A percentile compares a stretch with the other conserved stretches of the same genome.
These are phyloP conservation scores for Condylostylus longicornis DNA, from an alignment of 1,140 invertebrate genomes.

Conservation along the genomic window DNA sequence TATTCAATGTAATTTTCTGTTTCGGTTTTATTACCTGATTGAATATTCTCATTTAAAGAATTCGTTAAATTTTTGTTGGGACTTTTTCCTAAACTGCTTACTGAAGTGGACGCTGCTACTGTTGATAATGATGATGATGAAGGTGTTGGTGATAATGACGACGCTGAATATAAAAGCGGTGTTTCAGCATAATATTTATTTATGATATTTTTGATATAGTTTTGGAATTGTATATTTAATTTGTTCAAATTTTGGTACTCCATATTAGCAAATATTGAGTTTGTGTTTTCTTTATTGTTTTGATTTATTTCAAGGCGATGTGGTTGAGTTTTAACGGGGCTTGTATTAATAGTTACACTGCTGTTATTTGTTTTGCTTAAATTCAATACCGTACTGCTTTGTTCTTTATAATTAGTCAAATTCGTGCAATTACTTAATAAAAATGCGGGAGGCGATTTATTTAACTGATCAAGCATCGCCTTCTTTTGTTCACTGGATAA, in stretches of 20 bases:
- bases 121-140: slow-evolving; percentile 6
- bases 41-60: too few species aligned
- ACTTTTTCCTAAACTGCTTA: background rate
- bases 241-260: slow-evolving; percentile 31
- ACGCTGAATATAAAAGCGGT: slow-evolving; percentile 19
- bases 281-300: slow-evolving; percentile 5
- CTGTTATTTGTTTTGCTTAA: slow-evolving; percentile 7
- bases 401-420: too few species aligned
- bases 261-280: slow-evolving; percentile 23
- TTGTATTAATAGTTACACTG: slow-evolving; percentile 10
- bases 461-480: slow-evolving; percentile 26
- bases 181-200: slow-evolving; percentile 30
- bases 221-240: slow-evolving; percentile 27
- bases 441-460: slow-evolving; percentile 33
- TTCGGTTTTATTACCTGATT: too few species aligned
- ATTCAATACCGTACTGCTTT: too few species aligned
- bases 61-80: slow-evolving; percentile 15
- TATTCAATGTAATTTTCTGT: slow-evolving; percentile 30
- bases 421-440: too few species aligned
- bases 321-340: slow-evolving; percentile 8
- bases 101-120: background rate
- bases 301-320: slow-evolving; percentile 5
- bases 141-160: slow-evolving; percentile 14
- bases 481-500: slow-evolving; percentile 17
- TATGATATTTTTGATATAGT: slow-evolving; percentile 31